Base-by-base conservation (phyloP, 2,113 vertebrate species). In the Lonchura striata region DNA sequence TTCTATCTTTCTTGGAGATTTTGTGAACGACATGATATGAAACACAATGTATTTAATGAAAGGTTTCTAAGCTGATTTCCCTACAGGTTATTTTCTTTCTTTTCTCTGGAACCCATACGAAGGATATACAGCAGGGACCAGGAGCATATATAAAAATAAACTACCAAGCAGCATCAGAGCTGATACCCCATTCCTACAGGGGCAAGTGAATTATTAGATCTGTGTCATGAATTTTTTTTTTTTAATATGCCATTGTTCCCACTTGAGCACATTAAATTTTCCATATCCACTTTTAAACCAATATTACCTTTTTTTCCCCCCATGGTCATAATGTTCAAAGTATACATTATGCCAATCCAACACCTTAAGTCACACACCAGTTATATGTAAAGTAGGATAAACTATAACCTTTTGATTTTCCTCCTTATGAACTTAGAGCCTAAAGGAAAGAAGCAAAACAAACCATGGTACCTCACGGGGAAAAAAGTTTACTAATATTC, bases 181-280 rank as follows among this genome's bases (percentile, higher is more conserved):
- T 91, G 94, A 98, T 97, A 97, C 92, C 96, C 97, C 97, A 96
- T 97, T 98, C 97, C 98, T 98, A 98, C 96, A 97, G 98, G 98
- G 96, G 96, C 96, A 98, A 97, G 96, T 97, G 97, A 98, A 98
- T 98, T 98, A 98, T 98, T 98, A 98, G 98, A 98, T 98, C 97
- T 98, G 97, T 98, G 97, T 98, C 98, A 97, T 97, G 97, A 97
- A 56, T 77, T 97, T 96, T 95, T 95, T 95, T 95, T 98, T 95
- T 98, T 98, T 98, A 98, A 98, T 98, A 98, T 98, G 97, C 97
- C 97, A 98, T 98, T 98, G 97, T 97, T 98, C 97, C 97, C 97
- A 97, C 95, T 98, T 97, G 96, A 97, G 97, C 97, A 97, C 97
- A 98, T 97, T 98, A 97, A 97, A 98, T 97, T 98, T 98, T 97